Evolutionary conservation across 2,113 vertebrate genomes (phyloP), one percentile per base, ranked within the genome.

Genomic region (Cercopithecus mona): DNA sequence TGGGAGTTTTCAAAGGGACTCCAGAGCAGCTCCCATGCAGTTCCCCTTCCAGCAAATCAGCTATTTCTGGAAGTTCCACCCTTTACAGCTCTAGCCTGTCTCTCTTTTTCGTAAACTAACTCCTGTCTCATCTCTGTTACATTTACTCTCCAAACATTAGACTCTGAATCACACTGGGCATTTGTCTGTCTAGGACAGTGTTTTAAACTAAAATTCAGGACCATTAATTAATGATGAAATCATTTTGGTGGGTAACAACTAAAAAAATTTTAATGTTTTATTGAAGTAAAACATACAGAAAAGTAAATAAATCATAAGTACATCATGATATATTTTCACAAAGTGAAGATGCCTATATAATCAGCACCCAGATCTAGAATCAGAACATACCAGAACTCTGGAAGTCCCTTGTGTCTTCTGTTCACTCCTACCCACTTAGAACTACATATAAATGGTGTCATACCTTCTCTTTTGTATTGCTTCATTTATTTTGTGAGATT

Each of bases 281-380:
- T 48, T 82, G 57, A 89, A 50, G 50, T 96, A 91, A 93, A 94
- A 90, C 22, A 17, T 52, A 83, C 57, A 50, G 20, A 85, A 92
- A 96, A 80, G 18, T 64, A 89, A 16, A 23, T 40, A 86, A 38
- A 35, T 90, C 89, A 40, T 84, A 43, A 86, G 68, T 38, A 52
- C 4, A 68, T 18, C 8, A 64, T 61, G 22, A 32, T 81, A 23
- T 14, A 18, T 93, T 87, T 93, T 96, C 75, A 79, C 18, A 4
- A 89, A 91, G 30, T 93, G 50, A 83, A 89, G 12, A 70, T 38
- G 40, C 48, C 12, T 72, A 6, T 85, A 9, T 92, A 87, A 82
- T 27, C 68, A 64, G 30, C 13, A 59, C 45, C 59, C 38, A 73
- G 40, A 40, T 79, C 23, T 40, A 94, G 45, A 87, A 52, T 85